phyloP scores from a whole-genome alignment of 2,113 vertebrate genomes.

The Semicossyphus pulcher region DNA sequence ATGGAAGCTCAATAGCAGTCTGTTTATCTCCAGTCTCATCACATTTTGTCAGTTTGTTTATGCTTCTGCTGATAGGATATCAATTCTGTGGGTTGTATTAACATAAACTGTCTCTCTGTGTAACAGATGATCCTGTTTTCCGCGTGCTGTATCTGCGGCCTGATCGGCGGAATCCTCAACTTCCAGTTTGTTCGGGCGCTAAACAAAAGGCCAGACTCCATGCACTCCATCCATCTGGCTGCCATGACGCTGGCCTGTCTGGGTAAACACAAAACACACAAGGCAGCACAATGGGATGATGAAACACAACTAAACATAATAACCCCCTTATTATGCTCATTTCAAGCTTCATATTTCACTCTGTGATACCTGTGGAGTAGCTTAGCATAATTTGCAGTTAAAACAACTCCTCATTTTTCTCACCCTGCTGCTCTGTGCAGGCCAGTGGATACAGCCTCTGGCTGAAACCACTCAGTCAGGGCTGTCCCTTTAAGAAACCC shows the following conservation, averaged over 20 bases:
- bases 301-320: no score
- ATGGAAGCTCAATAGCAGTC: slow-evolving; percentile 26
- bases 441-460: no score
- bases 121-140: slow-evolving; percentile 98
- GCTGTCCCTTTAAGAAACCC: no score
- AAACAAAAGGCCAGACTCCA: slow-evolving; percentile 87
- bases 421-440: no score
- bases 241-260: slow-evolving; percentile 96
- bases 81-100: slow-evolving; percentile 13
- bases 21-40: slow-evolving; percentile 39
- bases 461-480: no score
- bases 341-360: no score
- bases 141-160: slow-evolving; percentile 97
- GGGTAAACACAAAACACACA: slow-evolving; percentile 67
- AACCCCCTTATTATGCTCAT: no score
- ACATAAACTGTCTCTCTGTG: not conserved
- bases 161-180: slow-evolving; percentile 98
- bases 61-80: slow-evolving; percentile 29
- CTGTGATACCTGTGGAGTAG: no score
- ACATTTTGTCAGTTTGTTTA: slow-evolving; percentile 51
- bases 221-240: slow-evolving; percentile 91
- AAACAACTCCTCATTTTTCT: no score
- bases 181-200: slow-evolving; percentile 98
- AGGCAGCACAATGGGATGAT: not conserved
- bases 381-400: no score